phyloP scores from a whole-genome alignment of 2,113 vertebrate species.

The Albula goreensis region DNA sequence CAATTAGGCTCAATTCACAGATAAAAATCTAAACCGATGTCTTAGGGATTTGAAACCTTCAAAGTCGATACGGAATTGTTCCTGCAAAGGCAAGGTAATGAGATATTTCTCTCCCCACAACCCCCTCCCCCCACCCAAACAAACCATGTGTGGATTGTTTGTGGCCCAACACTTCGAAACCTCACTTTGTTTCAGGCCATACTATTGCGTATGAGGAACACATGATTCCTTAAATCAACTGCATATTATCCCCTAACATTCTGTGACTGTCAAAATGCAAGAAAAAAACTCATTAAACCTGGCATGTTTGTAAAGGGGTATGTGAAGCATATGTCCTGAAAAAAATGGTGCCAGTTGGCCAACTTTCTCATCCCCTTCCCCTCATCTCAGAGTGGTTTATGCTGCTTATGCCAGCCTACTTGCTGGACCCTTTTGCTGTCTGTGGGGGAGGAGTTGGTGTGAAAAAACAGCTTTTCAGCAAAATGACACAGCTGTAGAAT shows the following conservation, averaged over 20 bases:
- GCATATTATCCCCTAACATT: neutral
- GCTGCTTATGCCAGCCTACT: too few species aligned
- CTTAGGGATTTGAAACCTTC: slow-evolving; percentile 26
- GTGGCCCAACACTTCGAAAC: neutral
- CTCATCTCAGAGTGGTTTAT: too few species aligned
- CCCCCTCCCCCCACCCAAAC: neutral
- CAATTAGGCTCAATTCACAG: slow-evolving; percentile 43
- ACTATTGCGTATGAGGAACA: neutral
- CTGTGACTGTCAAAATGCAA: too few species aligned
- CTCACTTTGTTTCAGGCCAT: neutral
- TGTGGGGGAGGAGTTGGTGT: too few species aligned
- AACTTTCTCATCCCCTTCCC: too few species aligned
- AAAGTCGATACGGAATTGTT: slow-evolving; percentile 26
- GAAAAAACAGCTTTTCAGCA: too few species aligned
- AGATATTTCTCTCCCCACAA: neutral
- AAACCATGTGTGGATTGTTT: slow-evolving; percentile 15
- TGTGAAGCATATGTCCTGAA: too few species aligned
- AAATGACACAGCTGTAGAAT: too few species aligned
- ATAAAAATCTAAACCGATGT: slow-evolving; percentile 21
- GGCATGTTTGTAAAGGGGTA: too few species aligned
- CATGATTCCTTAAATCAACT: neutral
- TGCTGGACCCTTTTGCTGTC: too few species aligned
- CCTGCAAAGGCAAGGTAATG: slow-evolving; percentile 19
- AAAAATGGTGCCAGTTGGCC: too few species aligned
- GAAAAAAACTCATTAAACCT: too few species aligned